Evolutionary conservation across 2,888 invertebrate species (phyloP).

Genomic region (Heliconius ismenius): DNA sequence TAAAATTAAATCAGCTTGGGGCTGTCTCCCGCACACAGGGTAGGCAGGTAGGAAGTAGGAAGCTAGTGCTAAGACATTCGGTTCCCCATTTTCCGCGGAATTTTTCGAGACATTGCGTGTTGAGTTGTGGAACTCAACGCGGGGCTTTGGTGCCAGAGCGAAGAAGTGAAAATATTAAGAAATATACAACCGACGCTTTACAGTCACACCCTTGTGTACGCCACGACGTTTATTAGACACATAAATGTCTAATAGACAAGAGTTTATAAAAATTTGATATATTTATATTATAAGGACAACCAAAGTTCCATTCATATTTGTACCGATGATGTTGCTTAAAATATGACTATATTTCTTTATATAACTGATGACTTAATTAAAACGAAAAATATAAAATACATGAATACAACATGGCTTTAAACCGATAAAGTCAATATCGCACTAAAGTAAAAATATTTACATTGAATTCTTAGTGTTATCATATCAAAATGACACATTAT

Average conservation of each 20-base stretch:
- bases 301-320: not conserved
- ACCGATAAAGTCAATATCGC: slow-evolving; percentile 1
- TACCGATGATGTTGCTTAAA: not conserved
- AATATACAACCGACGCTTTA: not conserved
- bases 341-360: slow-evolving; percentile 1
- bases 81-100: not conserved
- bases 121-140: not conserved
- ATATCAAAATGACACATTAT: slow-evolving; percentile 6
- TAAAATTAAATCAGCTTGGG: not conserved
- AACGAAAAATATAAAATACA: not conserved
- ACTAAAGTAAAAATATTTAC: slow-evolving; percentile 7
- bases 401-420: slow-evolving; percentile 6
- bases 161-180: not conserved
- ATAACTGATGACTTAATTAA: slow-evolving; percentile 12
- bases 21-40: not conserved
- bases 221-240: no score
- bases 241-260: not conserved
- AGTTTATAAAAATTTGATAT: no score
- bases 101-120: not conserved
- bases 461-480: slow-evolving; percentile 1
- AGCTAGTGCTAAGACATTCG: not conserved
- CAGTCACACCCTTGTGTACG: not conserved
- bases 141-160: not conserved
- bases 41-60: not conserved
- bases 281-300: not conserved